Evolutionary conservation across 2,888 invertebrate species (phyloP).

Genomic region (Acanthosoma haemorrhoidale): DNA sequence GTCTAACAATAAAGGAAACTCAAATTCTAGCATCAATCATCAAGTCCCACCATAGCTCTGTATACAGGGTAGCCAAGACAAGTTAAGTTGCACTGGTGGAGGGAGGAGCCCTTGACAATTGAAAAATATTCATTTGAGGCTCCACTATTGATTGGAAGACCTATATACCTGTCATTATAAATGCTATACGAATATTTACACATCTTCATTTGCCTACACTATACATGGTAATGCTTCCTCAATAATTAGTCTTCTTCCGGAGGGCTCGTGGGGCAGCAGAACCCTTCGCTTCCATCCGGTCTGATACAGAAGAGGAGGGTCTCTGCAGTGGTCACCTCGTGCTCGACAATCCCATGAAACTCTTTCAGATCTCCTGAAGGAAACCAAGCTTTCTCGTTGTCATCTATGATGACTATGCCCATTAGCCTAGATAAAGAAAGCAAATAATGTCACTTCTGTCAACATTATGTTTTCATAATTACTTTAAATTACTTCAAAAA

Average conservation of each 20-base stretch:
- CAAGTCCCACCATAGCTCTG: no score
- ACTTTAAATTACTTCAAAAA: no score
- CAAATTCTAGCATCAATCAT: no score
- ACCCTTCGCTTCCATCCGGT: conserved; percentile 73
- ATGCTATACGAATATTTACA: conserved; percentile 7
- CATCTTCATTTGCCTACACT: not conserved
- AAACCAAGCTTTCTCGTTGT: conserved; percentile 89
- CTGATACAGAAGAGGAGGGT: conserved; percentile 76
- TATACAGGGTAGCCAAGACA: no score
- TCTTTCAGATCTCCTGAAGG: conserved; percentile 82
- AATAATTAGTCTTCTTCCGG: conserved; percentile 49
- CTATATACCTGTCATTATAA: no score
- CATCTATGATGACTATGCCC: conserved; percentile 73
- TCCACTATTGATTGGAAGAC: no score
- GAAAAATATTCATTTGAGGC: no score
- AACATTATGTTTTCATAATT: no score
- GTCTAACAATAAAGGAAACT: no score
- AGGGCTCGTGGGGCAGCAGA: conserved; percentile 70
- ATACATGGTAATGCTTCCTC: not conserved
- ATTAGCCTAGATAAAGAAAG: conserved; percentile 57
- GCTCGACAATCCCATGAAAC: conserved; percentile 81
- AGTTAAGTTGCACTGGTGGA: no score
- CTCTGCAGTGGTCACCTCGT: conserved; percentile 71
- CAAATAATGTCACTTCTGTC: no score
- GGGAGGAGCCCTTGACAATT: no score